Evolutionary conservation across 2,888 invertebrate genomes (phyloP).

Genomic region (Alviniconcha strummeri): DNA sequence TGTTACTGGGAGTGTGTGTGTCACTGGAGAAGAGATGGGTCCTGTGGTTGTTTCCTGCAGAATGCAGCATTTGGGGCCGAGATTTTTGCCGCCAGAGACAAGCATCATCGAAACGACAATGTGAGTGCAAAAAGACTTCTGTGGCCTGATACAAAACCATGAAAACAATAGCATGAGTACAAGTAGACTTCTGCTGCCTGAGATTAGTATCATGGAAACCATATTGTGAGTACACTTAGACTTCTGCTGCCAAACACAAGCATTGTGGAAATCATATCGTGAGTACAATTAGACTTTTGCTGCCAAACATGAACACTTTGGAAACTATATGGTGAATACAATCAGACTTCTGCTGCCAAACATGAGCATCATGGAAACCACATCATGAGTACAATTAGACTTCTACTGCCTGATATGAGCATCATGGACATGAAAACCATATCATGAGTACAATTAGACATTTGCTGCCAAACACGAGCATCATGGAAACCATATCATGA

Average conservation of each 20-base stretch:
- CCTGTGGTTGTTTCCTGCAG: neutral
- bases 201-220: too few relatives aligned
- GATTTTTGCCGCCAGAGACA: neutral
- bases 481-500: neutral
- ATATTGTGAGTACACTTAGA: too few relatives aligned
- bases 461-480: neutral
- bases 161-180: neutral
- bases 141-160: too few relatives aligned
- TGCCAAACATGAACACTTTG: neutral
- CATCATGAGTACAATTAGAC: neutral
- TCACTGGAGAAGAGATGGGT: neutral
- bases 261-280: neutral
- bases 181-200: neutral
- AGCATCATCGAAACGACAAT: neutral
- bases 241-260: too few relatives aligned
- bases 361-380: neutral
- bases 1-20: neutral
- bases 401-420: neutral
- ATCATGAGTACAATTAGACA: neutral
- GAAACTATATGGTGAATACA: neutral
- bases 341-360: too few relatives aligned
- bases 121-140: neutral
- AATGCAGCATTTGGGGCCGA: neutral
- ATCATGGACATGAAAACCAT: neutral
- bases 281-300: neutral